These are phyloP conservation scores for Pampusana beccarii DNA, from an alignment of 2,113 vertebrate genomes.

Conservation along the genomic window DNA sequence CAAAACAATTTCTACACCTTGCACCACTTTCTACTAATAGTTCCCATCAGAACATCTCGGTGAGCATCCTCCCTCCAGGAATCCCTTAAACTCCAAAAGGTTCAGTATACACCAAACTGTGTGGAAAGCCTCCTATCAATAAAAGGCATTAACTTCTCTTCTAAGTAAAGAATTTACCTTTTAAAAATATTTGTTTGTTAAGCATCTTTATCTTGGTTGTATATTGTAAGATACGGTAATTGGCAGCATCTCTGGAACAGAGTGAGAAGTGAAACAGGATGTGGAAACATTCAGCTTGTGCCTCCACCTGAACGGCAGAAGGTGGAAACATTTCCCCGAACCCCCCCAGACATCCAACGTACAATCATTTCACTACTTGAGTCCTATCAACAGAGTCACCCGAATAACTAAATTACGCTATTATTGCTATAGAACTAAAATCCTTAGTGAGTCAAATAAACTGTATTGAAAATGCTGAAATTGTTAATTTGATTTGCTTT, in stretches of 20 bases:
- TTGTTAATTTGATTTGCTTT: constrained; percentile 4
- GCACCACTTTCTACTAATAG: too few relatives aligned
- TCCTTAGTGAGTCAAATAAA: neutral
- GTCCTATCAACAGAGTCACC: neutral
- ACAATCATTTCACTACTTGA: neutral
- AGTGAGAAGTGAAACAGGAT: neutral
- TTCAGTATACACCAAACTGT: accelerated
- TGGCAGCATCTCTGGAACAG: neutral
- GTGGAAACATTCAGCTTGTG: accelerated
- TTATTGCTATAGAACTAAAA: constrained; percentile 63
- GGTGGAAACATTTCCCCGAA: accelerated
- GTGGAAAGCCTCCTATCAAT: accelerated
- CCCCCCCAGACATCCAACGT: neutral
- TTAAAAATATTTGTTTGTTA: neutral
- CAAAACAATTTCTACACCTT: neutral
- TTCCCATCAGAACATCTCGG: neutral
- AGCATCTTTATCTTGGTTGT: accelerated
- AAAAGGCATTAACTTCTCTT: neutral
- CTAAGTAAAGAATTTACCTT: neutral
- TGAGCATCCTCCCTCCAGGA: neutral
- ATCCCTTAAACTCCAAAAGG: neutral
- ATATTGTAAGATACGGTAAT: accelerated
- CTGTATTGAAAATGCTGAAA: neutral
- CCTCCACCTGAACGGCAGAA: accelerated
- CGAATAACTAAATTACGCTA: neutral